Conservation (phyloP, 2,113 vertebrate genomes). For the Pimephales promelas region DNA sequence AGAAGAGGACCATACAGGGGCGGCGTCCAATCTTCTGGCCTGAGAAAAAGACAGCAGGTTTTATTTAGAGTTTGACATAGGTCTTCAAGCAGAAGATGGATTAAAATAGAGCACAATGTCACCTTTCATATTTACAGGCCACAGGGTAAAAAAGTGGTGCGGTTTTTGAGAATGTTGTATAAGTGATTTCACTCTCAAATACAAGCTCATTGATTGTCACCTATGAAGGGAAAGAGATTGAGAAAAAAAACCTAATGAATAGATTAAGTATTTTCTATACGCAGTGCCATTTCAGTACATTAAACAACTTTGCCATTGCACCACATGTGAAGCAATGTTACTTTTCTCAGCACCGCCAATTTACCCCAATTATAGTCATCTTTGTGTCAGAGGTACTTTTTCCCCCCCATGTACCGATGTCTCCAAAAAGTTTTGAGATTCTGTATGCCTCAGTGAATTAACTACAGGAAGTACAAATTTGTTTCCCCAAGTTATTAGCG, state of each 20-base stretch:
- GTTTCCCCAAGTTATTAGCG: background rate
- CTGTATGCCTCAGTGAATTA: background rate
- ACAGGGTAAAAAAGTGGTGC: constrained; percentile 50
- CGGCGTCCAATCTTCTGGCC: constrained; percentile 65
- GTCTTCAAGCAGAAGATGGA: background rate
- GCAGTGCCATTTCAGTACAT: background rate
- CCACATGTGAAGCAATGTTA: background rate
- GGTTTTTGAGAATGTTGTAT: constrained; percentile 43
- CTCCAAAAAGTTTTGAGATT: background rate
- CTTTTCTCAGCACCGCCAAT: background rate
- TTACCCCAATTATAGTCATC: too few relatives aligned
- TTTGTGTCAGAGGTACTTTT: too few relatives aligned
- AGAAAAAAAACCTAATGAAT: too few relatives aligned
- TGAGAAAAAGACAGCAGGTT: constrained; percentile 25
- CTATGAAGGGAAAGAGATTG: constrained; percentile 49
- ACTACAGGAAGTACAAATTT: background rate
- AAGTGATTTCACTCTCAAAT: constrained; percentile 65
- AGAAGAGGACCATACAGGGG: constrained; percentile 53
- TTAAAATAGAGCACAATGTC: background rate
- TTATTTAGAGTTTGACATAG: background rate
- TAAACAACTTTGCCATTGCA: background rate
- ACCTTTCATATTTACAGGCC: constrained; percentile 68
- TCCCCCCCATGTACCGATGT: too few relatives aligned
- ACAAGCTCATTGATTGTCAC: constrained; percentile 63
- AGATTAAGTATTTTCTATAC: background rate